Evolutionary conservation across 2,888 invertebrate species (phyloP).

Genomic region (Philhelius pedissequus): DNA sequence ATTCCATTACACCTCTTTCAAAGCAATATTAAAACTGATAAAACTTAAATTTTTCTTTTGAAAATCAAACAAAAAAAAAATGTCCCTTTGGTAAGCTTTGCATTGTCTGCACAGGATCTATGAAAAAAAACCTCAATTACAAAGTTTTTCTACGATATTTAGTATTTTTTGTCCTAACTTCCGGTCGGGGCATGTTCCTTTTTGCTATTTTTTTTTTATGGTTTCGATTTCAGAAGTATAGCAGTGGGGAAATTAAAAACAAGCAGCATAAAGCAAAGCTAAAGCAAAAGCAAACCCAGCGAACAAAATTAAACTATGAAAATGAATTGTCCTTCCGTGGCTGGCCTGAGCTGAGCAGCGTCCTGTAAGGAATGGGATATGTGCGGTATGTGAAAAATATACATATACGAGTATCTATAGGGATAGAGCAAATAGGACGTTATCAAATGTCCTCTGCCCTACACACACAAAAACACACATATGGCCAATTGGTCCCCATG

Average conservation of each 20-base stretch:
- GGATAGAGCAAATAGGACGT: conserved; percentile 4
- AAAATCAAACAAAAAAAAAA: no score
- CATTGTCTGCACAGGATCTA: conserved; percentile 39
- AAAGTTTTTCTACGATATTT: conserved; percentile 43
- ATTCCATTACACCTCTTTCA: neutral
- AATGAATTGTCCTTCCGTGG: conserved; percentile 69
- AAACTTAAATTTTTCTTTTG: conserved; percentile 22
- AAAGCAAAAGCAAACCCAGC: no score
- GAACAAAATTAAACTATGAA: conserved; percentile 67
- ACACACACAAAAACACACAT: conserved; percentile 42
- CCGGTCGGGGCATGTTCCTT: neutral
- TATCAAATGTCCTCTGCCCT: conserved; percentile 45
- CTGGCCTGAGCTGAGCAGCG: conserved; percentile 37
- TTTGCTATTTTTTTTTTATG: conserved; percentile 20
- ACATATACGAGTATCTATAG: neutral
- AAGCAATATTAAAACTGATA: conserved; percentile 25
- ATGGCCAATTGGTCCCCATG: conserved; percentile 68
- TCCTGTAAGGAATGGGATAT: conserved; percentile 47
- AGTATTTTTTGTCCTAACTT: neutral
- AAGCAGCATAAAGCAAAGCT: conserved; percentile 2
- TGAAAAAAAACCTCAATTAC: conserved; percentile 57
- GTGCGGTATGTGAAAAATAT: neutral
- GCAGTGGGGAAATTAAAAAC: neutral
- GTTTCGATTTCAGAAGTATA: conserved; percentile 39
- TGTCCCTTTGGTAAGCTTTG: conserved; percentile 4